Evolutionary conservation across 2,888 invertebrate genomes (phyloP).

Genomic region (Lucinisca nassula): DNA sequence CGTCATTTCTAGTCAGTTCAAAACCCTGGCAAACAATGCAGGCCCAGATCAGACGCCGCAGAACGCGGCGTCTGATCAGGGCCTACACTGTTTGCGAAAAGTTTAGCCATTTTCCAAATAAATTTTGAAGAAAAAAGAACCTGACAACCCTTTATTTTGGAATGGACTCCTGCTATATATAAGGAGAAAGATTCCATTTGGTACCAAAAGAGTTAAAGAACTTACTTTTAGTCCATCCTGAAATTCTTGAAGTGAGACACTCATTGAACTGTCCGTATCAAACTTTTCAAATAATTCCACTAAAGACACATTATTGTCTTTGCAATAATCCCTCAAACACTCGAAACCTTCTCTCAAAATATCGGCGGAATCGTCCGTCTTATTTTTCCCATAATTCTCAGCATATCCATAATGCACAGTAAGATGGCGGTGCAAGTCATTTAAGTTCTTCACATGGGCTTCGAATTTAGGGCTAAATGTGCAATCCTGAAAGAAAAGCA

Average conservation of each 20-base stretch:
- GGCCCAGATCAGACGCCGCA: too few species aligned
- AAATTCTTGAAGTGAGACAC: constrained; percentile 60
- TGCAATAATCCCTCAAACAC: constrained; percentile 82
- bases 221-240: constrained; percentile 69
- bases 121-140: too few species aligned
- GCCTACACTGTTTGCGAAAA: too few species aligned
- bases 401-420: constrained; percentile 82
- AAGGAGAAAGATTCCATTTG: too few species aligned
- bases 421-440: constrained; percentile 77
- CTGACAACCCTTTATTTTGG: too few species aligned
- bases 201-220: too few species aligned
- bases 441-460: constrained; percentile 70
- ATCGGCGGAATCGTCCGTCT: constrained; percentile 78
- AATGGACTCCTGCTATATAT: too few species aligned
- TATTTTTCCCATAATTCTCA: constrained; percentile 85
- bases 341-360: constrained; percentile 84
- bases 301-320: constrained; percentile 81
- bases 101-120: too few species aligned
- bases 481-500: constrained; percentile 75
- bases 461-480: constrained; percentile 74
- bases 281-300: constrained; percentile 85
- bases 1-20: too few species aligned
- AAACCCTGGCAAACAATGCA: too few species aligned
- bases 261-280: constrained; percentile 84
- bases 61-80: too few species aligned